Conservation (phyloP, 2,113 vertebrate species). For the Cygnus buccinator region DNA sequence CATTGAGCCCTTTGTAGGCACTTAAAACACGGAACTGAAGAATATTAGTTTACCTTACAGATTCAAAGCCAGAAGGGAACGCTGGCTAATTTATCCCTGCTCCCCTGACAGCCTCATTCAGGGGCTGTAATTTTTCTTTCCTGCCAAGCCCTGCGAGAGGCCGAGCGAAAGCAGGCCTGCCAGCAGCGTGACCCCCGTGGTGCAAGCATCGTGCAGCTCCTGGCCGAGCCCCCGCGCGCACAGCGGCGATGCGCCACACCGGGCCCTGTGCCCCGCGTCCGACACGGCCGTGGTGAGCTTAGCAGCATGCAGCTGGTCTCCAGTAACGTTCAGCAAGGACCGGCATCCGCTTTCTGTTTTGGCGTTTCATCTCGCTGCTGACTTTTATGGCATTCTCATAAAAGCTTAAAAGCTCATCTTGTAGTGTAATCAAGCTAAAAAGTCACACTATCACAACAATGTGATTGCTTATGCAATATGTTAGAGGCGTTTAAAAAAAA, state of each 20-base stretch:
- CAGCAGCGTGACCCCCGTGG: rapidly evolving
- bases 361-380: conserved; percentile 44
- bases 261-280: neutral
- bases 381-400: conserved; percentile 37
- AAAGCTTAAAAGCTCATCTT: conserved; percentile 44
- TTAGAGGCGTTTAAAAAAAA: neutral
- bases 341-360: neutral
- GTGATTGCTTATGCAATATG: conserved; percentile 21
- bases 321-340: neutral
- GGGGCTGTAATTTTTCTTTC: neutral
- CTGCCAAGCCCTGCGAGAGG: neutral
- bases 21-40: neutral
- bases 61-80: neutral
- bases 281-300: neutral
- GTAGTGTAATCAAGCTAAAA: conserved; percentile 51
- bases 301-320: neutral
- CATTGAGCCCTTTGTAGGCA: neutral
- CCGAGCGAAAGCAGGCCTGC: neutral
- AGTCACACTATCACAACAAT: conserved; percentile 46
- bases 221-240: rapidly evolving
- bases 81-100: neutral
- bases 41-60: neutral
- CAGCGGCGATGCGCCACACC: neutral
- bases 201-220: too few species aligned
- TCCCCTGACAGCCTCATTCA: neutral